Evolutionary conservation across 2,797 vertebrate species (phyloP).

Genomic region (Tenualosa ilisha): DNA sequence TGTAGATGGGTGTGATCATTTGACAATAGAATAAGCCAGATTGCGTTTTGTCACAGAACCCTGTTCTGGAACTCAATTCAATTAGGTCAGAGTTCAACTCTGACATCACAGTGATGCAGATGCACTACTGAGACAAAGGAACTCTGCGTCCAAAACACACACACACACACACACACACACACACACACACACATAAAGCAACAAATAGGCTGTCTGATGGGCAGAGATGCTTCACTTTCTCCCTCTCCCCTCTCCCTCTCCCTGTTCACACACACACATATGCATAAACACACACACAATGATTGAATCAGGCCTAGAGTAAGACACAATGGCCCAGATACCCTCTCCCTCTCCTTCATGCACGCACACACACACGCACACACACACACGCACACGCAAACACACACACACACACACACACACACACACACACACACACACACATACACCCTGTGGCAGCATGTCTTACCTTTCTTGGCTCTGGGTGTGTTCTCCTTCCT

Average conservation of each 20-base stretch:
- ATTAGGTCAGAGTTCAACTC: neutral
- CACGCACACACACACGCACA: neutral
- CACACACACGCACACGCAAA: neutral
- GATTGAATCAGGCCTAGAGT: too few relatives aligned
- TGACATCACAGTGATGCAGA: neutral
- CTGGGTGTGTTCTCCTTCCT: slow-evolving; percentile 29
- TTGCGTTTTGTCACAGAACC: neutral
- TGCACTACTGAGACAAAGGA: neutral
- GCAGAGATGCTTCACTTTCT: neutral
- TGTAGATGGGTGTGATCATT: neutral
- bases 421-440: neutral
- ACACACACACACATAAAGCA: neutral
- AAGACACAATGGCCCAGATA: too few relatives aligned
- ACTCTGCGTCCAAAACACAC: neutral
- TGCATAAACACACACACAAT: neutral
- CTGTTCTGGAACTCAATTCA: neutral
- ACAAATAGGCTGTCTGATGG: neutral
- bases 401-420: neutral
- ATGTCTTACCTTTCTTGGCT: slow-evolving; percentile 69
- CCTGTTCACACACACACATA: neutral
- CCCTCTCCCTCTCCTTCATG: neutral
- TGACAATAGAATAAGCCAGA: neutral
- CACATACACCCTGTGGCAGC: neutral
- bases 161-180: neutral
- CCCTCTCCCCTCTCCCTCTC: too few relatives aligned